Base-by-base conservation (phyloP, 2,113 vertebrate species). In the Butastur rufipennis region DNA sequence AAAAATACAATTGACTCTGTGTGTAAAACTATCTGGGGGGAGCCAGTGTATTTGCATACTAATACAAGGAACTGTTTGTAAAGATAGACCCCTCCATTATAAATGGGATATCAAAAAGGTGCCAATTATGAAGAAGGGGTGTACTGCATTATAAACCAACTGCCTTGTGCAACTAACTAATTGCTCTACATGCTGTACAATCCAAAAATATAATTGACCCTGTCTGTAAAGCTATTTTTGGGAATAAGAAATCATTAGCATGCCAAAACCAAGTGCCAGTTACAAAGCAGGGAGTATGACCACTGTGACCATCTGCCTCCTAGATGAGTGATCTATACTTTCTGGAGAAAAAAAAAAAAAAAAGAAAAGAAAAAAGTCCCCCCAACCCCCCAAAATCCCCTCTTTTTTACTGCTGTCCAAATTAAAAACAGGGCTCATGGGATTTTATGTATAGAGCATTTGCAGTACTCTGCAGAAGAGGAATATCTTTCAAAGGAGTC, bases 141-240 rank as follows among this genome's bases (percentile, higher is more conserved):
- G 36, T 53, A 42, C 78, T 85, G 89, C 86, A 84, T 93, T 96
- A 95, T 80, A 97, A 94, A 82, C 65, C 90, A 91, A 94, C 75
- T 86, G 86, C 91, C 96, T 92, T 96, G 82, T 95, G 86, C 86
- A 78, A 92, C 68, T 93, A 68, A 83, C 81, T 96, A 94, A 96
- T 88, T 92, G 94, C 63, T 95, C 55, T 84, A 73, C 68, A 92
- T 5, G 13, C 36, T 56, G 62, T 59, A 94, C 80, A 94, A 75
- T 88, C 85, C 65, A 70, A 79, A 95, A 92, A 88, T 96, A 93
- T 88, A 97, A 96, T 94, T 95, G 93, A 86, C 74, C 83, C 95
- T 65, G 56, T 83, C 66, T 97, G 86, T 93, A 89, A 90, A 96
- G 93, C 79, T 96, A 97, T 97, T 97, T 95, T 82, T 12, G 87